Evolutionary conservation across 2,113 vertebrate species (phyloP), one percentile per base, ranked within the genome.

Genomic region (Theropithecus gelada): DNA sequence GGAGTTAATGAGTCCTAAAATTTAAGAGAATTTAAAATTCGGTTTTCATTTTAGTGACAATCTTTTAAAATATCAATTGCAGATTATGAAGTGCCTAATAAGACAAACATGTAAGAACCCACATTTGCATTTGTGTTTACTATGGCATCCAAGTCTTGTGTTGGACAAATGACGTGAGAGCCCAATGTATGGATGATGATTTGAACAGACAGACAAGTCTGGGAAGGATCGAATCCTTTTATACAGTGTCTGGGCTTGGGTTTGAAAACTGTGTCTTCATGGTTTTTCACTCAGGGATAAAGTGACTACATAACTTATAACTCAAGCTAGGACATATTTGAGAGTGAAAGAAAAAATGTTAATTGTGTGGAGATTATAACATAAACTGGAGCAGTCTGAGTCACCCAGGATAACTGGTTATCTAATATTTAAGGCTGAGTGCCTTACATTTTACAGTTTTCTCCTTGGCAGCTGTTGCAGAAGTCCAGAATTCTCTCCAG

Each of bases 11-110:
- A 92, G 72, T 92, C 38, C 30, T 86, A 64, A 64, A 64, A 64
- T 64, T 30, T 55, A 84, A 88, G 75, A 96, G 8, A 95, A 88
- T 93, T 97, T 83, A 89, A 57, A 96, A 80, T 79, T 82, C 59
- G 30, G 10, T 84, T 97, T 96, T 92, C 23, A 93, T 79, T 90
- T 97, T 96, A 97, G 68, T 76, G 64, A 93, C 30, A 80, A 79
- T 83, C 22, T 88, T 94, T 96, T 70, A 72, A 96, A 97, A 84
- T 84, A 88, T 52, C 25, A 32, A 0, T 66, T 92, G 75, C 35
- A 70, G 43, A 93, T 75, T 94, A 48, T 40, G 27, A 32, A 87
- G 70, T 30, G 93, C 38, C 4, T 12, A 18, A 10, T 81, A 22
- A 89, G 81, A 38, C 45, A 79, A 79, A 59, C 12, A 27, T 83